Conservation (phyloP, 64 coral and sea anemone species). For the Actinia tenebrosa region DNA sequence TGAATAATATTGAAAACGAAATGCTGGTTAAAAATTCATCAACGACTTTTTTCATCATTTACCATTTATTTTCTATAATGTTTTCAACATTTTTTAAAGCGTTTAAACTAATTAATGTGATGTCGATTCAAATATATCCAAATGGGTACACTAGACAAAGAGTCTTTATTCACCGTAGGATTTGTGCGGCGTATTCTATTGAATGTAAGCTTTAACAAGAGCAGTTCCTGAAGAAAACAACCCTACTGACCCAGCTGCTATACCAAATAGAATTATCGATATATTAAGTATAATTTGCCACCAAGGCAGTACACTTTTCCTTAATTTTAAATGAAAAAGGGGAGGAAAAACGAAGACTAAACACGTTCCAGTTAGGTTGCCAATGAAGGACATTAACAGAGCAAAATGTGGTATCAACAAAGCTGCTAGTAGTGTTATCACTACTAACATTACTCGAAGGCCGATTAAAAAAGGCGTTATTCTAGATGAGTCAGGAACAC, state of each 20-base stretch:
- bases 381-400: slow-evolving; percentile 22
- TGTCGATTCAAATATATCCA: too few relatives aligned
- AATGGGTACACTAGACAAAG: too few relatives aligned
- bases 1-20: too few relatives aligned
- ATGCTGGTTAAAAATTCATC: too few relatives aligned
- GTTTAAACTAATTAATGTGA: too few relatives aligned
- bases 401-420: slow-evolving; percentile 28
- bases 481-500: slow-evolving; percentile 12
- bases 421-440: background rate
- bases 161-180: background rate
- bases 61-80: too few relatives aligned
- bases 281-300: slow-evolving; percentile 14
- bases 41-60: too few relatives aligned
- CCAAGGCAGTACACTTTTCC: background rate
- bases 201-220: slow-evolving; percentile 18
- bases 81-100: too few relatives aligned
- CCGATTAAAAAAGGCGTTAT: background rate
- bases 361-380: slow-evolving; percentile 13
- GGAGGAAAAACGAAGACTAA: slow-evolving; percentile 13
- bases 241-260: slow-evolving; percentile 5
- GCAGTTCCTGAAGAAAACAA: background rate
- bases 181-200: background rate
- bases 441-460: slow-evolving; percentile 1
- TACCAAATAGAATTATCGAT: slow-evolving; percentile 18
- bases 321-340: slow-evolving; percentile 13